Percentiles rank a stretch among this genome's conserved stretches.
phyloP scores from a whole-genome alignment of 2,113 vertebrate genomes.

The Meleagris gallopavo region DNA sequence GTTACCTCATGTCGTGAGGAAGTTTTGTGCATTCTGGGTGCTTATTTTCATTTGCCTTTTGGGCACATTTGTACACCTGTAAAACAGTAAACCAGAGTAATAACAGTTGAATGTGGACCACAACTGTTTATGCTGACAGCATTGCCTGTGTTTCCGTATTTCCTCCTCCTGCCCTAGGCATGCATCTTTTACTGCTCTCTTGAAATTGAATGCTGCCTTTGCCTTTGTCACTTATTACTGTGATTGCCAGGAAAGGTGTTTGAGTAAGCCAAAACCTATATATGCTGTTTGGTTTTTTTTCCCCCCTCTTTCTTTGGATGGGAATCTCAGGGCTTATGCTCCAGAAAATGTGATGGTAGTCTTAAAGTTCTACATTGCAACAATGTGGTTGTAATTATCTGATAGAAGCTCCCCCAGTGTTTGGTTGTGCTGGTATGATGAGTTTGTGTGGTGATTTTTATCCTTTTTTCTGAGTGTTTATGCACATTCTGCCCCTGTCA shows the following conservation, averaged over 20 bases:
- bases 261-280: not conserved
- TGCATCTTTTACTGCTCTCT: not conserved
- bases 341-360: not conserved
- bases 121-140: not conserved
- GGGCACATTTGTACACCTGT: not conserved
- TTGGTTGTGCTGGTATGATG: not conserved
- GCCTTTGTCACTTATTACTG: not conserved
- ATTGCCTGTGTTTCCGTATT: not conserved
- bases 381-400: not conserved
- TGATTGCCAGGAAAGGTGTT: not conserved
- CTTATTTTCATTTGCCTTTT: not conserved
- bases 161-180: not conserved
- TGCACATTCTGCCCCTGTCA: not conserved
- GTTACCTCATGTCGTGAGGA: not conserved
- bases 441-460: not conserved
- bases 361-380: not conserved
- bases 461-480: not conserved
- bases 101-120: not conserved
- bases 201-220: not conserved
- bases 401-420: not conserved
- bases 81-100: not conserved
- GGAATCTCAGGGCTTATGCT: not conserved
- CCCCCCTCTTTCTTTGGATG: not conserved
- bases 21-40: not conserved
- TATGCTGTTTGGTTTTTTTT: accelerated